A percentile compares a stretch with the other conserved stretches of the same genome.
phyloP scores from a whole-genome alignment of 2,888 invertebrate genomes.

The Amblyjoppa fuscipennis region DNA sequence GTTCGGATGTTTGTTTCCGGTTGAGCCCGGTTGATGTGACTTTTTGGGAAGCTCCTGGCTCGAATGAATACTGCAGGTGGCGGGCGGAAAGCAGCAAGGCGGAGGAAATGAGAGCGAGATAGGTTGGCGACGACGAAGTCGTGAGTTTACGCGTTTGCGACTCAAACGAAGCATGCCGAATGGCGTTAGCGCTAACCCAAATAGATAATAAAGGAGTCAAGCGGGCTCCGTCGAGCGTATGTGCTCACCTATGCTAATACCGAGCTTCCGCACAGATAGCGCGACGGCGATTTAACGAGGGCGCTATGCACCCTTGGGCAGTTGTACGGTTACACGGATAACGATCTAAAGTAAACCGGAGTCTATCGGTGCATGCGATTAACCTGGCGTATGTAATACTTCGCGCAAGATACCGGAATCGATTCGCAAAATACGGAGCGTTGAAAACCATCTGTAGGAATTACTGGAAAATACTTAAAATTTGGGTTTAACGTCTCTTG shows the following conservation, averaged over 20 bases:
- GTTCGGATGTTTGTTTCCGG: slow-evolving; percentile 1
- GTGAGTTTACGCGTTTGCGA: slow-evolving; percentile 54
- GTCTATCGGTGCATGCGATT: neutral
- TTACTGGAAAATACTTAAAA: neutral
- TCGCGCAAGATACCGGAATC: neutral
- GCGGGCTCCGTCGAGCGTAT: slow-evolving; percentile 74
- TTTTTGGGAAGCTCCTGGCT: neutral
- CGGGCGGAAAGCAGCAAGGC: neutral
- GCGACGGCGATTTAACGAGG: slow-evolving; percentile 23
- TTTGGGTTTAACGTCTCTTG: neutral
- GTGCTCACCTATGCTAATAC: slow-evolving; percentile 70
- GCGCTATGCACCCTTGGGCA: slow-evolving; percentile 25
- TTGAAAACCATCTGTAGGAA: neutral
- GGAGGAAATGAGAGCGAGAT: neutral
- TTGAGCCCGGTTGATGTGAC: neutral
- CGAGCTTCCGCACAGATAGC: slow-evolving; percentile 62
- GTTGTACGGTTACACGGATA: slow-evolving; percentile 25
- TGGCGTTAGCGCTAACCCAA: slow-evolving; percentile 75
- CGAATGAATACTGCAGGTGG: neutral
- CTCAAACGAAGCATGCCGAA: slow-evolving; percentile 52
- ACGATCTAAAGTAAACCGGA: slow-evolving; percentile 18
- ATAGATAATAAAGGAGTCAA: slow-evolving; percentile 79
- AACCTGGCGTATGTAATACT: neutral
- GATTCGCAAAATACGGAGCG: neutral
- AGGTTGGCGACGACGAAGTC: slow-evolving; percentile 5